Evolutionary conservation across 2,888 invertebrate genomes (phyloP), one percentile per base, ranked within the genome.

Genomic region (Leucophenga maculata): DNA sequence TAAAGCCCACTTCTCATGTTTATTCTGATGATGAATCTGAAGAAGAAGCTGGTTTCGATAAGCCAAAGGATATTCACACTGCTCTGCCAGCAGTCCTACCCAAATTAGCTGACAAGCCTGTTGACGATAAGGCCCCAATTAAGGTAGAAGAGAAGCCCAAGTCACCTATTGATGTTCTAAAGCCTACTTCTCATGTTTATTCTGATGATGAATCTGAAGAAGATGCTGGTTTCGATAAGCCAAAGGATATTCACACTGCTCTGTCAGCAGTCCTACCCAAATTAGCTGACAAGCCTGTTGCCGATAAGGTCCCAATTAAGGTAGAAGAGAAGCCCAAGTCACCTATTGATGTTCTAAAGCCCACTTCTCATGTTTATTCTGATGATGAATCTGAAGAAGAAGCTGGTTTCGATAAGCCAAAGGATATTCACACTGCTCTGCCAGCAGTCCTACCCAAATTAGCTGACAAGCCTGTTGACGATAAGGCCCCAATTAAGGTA

Each of bases 311-410:
- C 2, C 68, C 39, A 16, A 8, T 11, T 6, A 72, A 64, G 22
- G 9, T 65, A 20, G 71, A 69, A 14, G 67, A 55, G n/a, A 70
- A 67, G 52, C n/a, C n/a, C n/a, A n/a, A n/a, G n/a, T n/a, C n/a
- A n/a, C n/a, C n/a, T n/a, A n/a, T n/a, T n/a, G n/a, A n/a, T n/a
- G n/a, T n/a, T n/a, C n/a, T n/a, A n/a, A n/a, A n/a, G n/a, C n/a
- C n/a, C n/a, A n/a, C n/a, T n/a, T n/a, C n/a, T n/a, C n/a, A n/a
- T n/a, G n/a, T n/a, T n/a, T n/a, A n/a, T n/a, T n/a, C n/a, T n/a
- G n/a, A n/a, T n/a, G n/a, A n/a, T n/a, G n/a, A n/a, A n/a, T n/a
- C n/a, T n/a, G n/a, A n/a, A n/a, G n/a, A n/a, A n/a, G n/a, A n/a
- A n/a, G n/a, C n/a, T n/a, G n/a, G n/a, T n/a, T n/a, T n/a, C n/a